Conservation (phyloP, 1,140 invertebrate species). For the Aphaenogaster rudis region DNA sequence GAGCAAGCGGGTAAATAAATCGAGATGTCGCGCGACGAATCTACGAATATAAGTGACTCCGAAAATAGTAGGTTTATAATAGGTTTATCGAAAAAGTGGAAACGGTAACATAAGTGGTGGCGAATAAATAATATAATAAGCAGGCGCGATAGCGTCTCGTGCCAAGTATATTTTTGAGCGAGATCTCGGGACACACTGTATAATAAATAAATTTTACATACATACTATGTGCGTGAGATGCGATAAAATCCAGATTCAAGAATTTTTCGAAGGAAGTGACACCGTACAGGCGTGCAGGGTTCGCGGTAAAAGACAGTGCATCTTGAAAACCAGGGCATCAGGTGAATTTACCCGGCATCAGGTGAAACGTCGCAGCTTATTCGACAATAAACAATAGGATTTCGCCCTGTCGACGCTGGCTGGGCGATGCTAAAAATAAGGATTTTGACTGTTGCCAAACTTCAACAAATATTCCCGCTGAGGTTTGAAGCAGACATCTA, state of each 20-base stretch:
- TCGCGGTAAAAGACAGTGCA: not conserved
- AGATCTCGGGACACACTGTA: not conserved
- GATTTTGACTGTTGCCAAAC: constrained; percentile 84
- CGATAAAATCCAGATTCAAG: not conserved
- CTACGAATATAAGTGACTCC: not conserved
- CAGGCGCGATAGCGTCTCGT: not conserved
- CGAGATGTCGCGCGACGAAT: not conserved
- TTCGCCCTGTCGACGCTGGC: constrained; percentile 68
- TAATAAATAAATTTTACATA: constrained; percentile 19
- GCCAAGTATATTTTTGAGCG: constrained; percentile 26
- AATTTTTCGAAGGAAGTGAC: not conserved
- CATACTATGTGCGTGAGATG: not conserved
- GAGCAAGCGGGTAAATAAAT: not conserved
- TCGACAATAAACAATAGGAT: constrained; percentile 79
- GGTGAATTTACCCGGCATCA: not conserved
- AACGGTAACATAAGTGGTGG: not conserved
- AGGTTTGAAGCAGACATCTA: constrained; percentile 55
- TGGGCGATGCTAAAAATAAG: constrained; percentile 83
- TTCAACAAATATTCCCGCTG: constrained; percentile 81
- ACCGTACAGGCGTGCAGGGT: too few species aligned
- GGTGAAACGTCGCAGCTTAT: constrained; percentile 39
- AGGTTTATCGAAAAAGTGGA: not conserved
- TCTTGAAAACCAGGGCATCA: not conserved
- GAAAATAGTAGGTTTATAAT: not conserved
- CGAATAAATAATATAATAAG: not conserved